phyloP scores from a whole-genome alignment of 1,140 invertebrate species.

The Drosophila willistoni region DNA sequence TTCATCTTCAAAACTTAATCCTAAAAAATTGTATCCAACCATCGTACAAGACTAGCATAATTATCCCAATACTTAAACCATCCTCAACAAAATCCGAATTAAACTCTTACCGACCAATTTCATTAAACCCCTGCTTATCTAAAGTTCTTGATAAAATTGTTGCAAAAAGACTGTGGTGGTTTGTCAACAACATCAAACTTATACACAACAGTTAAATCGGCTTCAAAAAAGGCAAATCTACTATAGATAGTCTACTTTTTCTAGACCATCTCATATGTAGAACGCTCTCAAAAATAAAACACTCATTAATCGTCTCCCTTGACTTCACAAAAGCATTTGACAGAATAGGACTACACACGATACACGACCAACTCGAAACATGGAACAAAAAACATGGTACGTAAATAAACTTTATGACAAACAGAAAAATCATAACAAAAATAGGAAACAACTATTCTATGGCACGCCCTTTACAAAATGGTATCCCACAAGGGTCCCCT shows the following conservation, averaged over 20 bases:
- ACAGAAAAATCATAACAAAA: slow-evolving; percentile 27
- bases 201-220: slow-evolving; percentile 7
- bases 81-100: slow-evolving; percentile 20
- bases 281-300: slow-evolving; percentile 23
- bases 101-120: slow-evolving; percentile 31
- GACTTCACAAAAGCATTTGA: slow-evolving; percentile 44
- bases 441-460: neutral
- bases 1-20: slow-evolving; percentile 31
- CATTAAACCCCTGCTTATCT: slow-evolving; percentile 34
- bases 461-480: too few species aligned
- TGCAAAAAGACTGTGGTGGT: slow-evolving; percentile 20
- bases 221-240: slow-evolving; percentile 24
- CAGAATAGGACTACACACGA: slow-evolving; percentile 27
- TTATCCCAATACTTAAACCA: slow-evolving; percentile 37
- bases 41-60: slow-evolving; percentile 31
- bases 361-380: slow-evolving; percentile 24
- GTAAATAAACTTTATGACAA: slow-evolving; percentile 36
- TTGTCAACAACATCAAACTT: slow-evolving; percentile 5
- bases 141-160: slow-evolving; percentile 22
- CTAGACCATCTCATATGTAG: slow-evolving; percentile 27
- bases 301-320: slow-evolving; percentile 29
- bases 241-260: slow-evolving; percentile 30
- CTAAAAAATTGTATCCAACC: slow-evolving; percentile 25
- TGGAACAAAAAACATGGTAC: slow-evolving; percentile 36
- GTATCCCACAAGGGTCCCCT: too few species aligned